These are phyloP conservation scores for Diplodus puntazzo DNA, from an alignment of 2,797 vertebrate genomes.

Conservation along the genomic window DNA sequence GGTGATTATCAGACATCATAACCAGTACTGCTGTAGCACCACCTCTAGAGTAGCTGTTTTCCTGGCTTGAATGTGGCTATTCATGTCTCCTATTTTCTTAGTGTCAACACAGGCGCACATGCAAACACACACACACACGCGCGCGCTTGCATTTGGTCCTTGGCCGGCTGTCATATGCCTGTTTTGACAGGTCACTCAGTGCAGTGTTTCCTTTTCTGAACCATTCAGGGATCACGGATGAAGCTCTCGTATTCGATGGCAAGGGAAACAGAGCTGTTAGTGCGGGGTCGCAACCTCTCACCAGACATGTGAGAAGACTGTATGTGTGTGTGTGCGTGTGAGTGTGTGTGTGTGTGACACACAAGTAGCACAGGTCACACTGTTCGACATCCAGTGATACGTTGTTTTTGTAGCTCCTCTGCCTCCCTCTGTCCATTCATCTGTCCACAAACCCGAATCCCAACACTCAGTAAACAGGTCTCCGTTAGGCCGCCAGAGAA, in stretches of 20 bases:
- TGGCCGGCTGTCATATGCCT: constrained; percentile 35
- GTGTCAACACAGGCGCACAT: constrained; percentile 58
- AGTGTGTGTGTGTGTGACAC: constrained; percentile 26
- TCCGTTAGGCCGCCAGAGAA: neutral
- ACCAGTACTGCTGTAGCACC: constrained; percentile 24
- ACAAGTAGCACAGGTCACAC: constrained; percentile 51
- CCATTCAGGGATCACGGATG: constrained; percentile 33
- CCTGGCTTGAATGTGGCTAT: constrained; percentile 61
- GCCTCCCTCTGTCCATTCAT: constrained; percentile 22
- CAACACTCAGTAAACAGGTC: neutral
- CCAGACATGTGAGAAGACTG: constrained; percentile 69
- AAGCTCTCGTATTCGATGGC: constrained; percentile 49
- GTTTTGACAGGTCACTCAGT: constrained; percentile 59
- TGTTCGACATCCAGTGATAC: constrained; percentile 40
- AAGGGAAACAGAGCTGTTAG: constrained; percentile 72
- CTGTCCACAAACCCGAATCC: constrained; percentile 33
- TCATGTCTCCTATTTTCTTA: constrained; percentile 60
- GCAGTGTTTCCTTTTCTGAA: constrained; percentile 56
- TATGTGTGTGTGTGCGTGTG: constrained; percentile 27
- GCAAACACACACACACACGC: constrained; percentile 29
- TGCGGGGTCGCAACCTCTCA: constrained; percentile 67
- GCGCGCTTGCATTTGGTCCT: constrained; percentile 35
- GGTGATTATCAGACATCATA: constrained; percentile 77
- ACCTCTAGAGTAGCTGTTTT: constrained; percentile 47
- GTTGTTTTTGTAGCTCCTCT: constrained; percentile 50